Evolutionary conservation across 2,797 vertebrate species (phyloP).

Genomic region (Chelmon rostratus): DNA sequence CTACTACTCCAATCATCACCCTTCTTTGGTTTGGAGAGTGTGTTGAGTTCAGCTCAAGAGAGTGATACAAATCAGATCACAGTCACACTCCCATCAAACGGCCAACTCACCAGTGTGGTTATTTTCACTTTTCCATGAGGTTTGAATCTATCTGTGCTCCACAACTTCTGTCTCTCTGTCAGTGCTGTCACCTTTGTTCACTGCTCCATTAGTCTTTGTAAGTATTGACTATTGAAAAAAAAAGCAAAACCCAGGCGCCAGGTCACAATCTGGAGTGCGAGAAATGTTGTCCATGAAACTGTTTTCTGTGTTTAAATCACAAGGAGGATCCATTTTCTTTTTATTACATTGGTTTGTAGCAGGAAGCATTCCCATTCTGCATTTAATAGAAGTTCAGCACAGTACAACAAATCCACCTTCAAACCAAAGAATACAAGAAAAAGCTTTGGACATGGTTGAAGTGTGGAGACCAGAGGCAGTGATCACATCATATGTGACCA

Average conservation of each 20-base stretch:
- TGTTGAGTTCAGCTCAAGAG: slow-evolving; percentile 32
- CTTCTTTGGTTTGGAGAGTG: slow-evolving; percentile 46
- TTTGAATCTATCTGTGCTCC: slow-evolving; percentile 9
- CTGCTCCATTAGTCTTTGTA: slow-evolving; percentile 14
- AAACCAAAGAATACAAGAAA: slow-evolving; percentile 34
- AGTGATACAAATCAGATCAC: slow-evolving; percentile 39
- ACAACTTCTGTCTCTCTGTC: slow-evolving; percentile 13
- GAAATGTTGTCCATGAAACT: not conserved
- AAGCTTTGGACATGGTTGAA: slow-evolving; percentile 45
- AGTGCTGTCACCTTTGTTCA: slow-evolving; percentile 26
- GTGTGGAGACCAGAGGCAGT: slow-evolving; percentile 50
- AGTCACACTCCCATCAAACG: slow-evolving; percentile 32
- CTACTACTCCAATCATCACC: slow-evolving; percentile 50
- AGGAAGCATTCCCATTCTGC: slow-evolving; percentile 19
- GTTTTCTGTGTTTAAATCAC: slow-evolving; percentile 19
- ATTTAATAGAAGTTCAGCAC: slow-evolving; percentile 30
- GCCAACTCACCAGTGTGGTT: slow-evolving; percentile 23
- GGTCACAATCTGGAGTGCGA: slow-evolving; percentile 39
- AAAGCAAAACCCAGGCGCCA: too few relatives aligned
- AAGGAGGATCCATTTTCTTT: slow-evolving; percentile 16
- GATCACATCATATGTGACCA: slow-evolving; percentile 60
- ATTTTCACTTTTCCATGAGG: slow-evolving; percentile 47
- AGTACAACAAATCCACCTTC: slow-evolving; percentile 38
- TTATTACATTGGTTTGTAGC: not conserved
- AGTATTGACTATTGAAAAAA: too few relatives aligned